Evolutionary conservation across 2,113 vertebrate species (phyloP).

Genomic region (Smithornis capensis): DNA sequence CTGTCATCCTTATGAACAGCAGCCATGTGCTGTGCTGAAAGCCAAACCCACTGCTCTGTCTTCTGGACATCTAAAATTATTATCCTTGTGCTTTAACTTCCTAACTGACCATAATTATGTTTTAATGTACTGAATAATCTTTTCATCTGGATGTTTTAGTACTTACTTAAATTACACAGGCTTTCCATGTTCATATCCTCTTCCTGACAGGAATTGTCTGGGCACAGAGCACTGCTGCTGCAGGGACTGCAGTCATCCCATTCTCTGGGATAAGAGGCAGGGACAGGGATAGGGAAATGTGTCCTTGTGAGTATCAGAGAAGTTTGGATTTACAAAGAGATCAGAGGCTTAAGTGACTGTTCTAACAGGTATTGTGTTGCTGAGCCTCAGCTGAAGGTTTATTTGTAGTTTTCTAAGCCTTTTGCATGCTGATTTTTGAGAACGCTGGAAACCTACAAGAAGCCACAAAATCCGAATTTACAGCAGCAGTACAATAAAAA

Average conservation of each 20-base stretch:
- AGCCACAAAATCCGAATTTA: not conserved
- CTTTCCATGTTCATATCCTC: not conserved
- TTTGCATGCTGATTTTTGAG: not conserved
- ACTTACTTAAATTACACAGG: not conserved
- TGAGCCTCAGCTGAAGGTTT: not conserved
- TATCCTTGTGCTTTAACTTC: slow-evolving; percentile 12
- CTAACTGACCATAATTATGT: not conserved
- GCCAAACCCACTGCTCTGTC: not conserved
- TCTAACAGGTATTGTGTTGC: not conserved
- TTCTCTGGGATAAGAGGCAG: not conserved
- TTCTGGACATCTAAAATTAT: slow-evolving; percentile 9
- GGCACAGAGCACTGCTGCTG: not conserved
- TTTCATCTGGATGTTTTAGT: slow-evolving; percentile 28
- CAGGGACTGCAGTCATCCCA: not conserved
- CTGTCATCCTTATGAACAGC: not conserved
- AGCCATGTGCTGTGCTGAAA: not conserved
- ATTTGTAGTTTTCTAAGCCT: not conserved
- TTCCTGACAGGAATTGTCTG: not conserved
- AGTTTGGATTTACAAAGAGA: not conserved
- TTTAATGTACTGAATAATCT: slow-evolving; percentile 30
- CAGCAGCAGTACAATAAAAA: not conserved
- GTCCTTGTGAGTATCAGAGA: not conserved
- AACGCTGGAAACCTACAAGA: not conserved
- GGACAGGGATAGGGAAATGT: not conserved
- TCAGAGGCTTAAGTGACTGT: not conserved